Conservation (phyloP, 2,797 vertebrate genomes). For the Sciurus vulgaris region DNA sequence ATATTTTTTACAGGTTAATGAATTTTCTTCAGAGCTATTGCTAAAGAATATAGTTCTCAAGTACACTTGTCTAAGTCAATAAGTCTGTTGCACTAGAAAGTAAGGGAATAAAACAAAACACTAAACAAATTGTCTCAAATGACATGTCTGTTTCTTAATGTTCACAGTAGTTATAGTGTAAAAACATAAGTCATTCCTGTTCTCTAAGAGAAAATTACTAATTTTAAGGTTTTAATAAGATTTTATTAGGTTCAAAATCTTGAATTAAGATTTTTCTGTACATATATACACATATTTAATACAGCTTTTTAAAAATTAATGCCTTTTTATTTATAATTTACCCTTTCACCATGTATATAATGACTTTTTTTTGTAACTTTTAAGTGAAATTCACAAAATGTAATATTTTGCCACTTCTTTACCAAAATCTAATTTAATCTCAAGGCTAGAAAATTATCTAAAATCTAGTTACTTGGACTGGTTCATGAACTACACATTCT, state of each 20-base stretch:
- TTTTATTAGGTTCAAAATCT: conserved; percentile 56
- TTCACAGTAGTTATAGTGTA: conserved; percentile 30
- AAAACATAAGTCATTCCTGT: conserved; percentile 16
- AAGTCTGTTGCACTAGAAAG: conserved; percentile 78
- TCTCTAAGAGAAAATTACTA: conserved; percentile 39
- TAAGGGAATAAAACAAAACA: conserved; percentile 77
- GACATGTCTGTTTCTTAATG: conserved; percentile 12
- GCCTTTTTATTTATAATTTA: background rate
- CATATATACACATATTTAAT: background rate
- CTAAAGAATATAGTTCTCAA: conserved; percentile 82
- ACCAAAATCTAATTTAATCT: conserved; percentile 21
- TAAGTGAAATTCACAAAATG: background rate
- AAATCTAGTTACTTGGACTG: background rate
- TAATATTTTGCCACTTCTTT: background rate
- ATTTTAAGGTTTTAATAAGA: background rate
- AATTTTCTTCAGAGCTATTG: conserved; percentile 82
- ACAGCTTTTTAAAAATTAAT: conserved; percentile 7
- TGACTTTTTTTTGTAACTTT: conserved; percentile 41
- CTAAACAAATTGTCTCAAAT: conserved; percentile 74
- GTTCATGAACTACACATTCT: background rate
- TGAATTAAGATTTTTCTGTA: background rate
- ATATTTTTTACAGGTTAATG: conserved; percentile 85
- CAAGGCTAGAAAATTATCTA: conserved; percentile 5
- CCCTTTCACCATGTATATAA: conserved; percentile 2
- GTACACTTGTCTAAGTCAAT: conserved; percentile 84